Percentiles rank a stretch among this genome's conserved stretches.
These are phyloP conservation scores for Psix sp. DNA, from an alignment of 1,140 invertebrate genomes.

Conservation along the genomic window DNA sequence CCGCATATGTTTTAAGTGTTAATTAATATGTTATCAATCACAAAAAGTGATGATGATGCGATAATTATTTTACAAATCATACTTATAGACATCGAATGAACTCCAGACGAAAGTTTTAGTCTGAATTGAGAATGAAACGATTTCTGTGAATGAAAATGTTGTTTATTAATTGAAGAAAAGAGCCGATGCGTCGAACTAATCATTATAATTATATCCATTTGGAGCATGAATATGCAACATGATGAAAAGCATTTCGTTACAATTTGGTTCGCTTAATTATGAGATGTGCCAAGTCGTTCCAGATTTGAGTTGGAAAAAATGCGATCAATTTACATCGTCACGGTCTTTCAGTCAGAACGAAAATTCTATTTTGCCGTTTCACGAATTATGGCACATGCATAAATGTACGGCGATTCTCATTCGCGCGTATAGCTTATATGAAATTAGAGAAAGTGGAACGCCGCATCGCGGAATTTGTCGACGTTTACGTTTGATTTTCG, in stretches of 20 bases:
- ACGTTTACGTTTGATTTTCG: slow-evolving; percentile 21
- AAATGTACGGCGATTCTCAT: slow-evolving; percentile 45
- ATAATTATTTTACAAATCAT: too few relatives aligned
- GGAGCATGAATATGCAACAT: slow-evolving; percentile 34
- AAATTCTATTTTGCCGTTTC: slow-evolving; percentile 46
- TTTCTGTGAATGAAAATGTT: too few relatives aligned
- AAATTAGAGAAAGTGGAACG: slow-evolving; percentile 50
- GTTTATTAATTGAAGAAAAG: too few relatives aligned
- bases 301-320: slow-evolving; percentile 39
- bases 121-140: too few relatives aligned
- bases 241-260: slow-evolving; percentile 39
- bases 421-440: slow-evolving; percentile 43
- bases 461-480: slow-evolving; percentile 36
- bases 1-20: too few relatives aligned
- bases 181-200: slow-evolving; percentile 15
- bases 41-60: too few relatives aligned
- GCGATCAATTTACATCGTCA: slow-evolving; percentile 54
- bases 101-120: too few relatives aligned
- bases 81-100: too few relatives aligned
- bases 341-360: slow-evolving; percentile 53
- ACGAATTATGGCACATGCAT: slow-evolving; percentile 42
- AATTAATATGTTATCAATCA: too few relatives aligned
- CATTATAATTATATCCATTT: slow-evolving; percentile 17
- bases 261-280: slow-evolving; percentile 45
- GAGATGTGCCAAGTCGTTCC: slow-evolving; percentile 36